These are phyloP conservation scores for Scaptomyza reducta DNA, from an alignment of 2,888 invertebrate genomes.

Conservation along the genomic window DNA sequence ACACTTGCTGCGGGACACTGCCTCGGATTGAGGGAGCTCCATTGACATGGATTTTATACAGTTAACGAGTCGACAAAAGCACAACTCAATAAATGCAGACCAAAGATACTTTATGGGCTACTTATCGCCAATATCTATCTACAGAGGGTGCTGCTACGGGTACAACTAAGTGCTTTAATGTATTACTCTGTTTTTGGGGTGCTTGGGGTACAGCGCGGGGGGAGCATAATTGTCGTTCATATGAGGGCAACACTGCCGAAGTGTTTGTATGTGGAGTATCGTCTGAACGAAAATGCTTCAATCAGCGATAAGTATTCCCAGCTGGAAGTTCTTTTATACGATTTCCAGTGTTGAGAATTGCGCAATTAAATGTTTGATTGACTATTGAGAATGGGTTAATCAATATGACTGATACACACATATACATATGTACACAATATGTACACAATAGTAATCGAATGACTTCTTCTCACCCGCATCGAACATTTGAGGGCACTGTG, in stretches of 20 bases:
- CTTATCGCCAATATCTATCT: slow-evolving; percentile 59
- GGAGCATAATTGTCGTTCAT: slow-evolving; percentile 33
- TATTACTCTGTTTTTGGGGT: slow-evolving; percentile 3
- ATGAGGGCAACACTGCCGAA: slow-evolving; percentile 55
- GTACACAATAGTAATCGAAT: slow-evolving; percentile 14
- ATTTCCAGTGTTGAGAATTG: slow-evolving; percentile 47
- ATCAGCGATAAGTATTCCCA: slow-evolving; percentile 47
- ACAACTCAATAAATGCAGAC: slow-evolving; percentile 55
- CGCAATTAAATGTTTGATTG: slow-evolving; percentile 61
- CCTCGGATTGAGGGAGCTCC: slow-evolving; percentile 19
- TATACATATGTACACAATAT: not conserved
- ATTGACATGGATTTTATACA: slow-evolving; percentile 43
- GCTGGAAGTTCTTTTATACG: slow-evolving; percentile 40
- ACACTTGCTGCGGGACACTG: slow-evolving; percentile 26
- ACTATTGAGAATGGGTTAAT: slow-evolving; percentile 60
- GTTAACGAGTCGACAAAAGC: slow-evolving; percentile 70
- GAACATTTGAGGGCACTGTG: slow-evolving; percentile 3
- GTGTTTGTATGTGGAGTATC: slow-evolving; percentile 5
- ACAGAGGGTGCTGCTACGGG: slow-evolving; percentile 37
- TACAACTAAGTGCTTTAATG: slow-evolving; percentile 34
- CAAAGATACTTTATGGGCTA: slow-evolving; percentile 69
- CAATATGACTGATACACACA: slow-evolving; percentile 24
- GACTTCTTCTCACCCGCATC: slow-evolving; percentile 33
- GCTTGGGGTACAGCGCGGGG: not conserved
- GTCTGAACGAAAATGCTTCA: slow-evolving; percentile 48